Base-by-base conservation (phyloP, 2,888 invertebrate genomes). In the Chaitophorus viminalis region DNA sequence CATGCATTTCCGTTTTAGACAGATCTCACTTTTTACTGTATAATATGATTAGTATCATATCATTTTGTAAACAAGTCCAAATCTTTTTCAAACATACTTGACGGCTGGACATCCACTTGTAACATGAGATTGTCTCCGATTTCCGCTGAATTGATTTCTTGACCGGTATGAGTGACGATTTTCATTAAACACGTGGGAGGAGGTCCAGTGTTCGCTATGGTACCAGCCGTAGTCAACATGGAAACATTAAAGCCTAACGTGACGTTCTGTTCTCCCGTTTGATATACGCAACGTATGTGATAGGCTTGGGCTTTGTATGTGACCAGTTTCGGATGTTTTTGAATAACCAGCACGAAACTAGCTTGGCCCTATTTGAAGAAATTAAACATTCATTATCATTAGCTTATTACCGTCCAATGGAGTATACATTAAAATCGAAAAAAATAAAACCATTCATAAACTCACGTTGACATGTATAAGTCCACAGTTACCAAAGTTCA, bases 281-380 rank as follows among this genome's bases (percentile, higher is more conserved):
- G 96, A 91, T 98, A 98, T 88, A 97, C 95, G 91, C 98, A 98
- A 91, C 97, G 97, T 89, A 99, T 97, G 92, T 98, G 97, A 93
- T 98, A 99, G 1, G 98, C 98, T 92, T 98, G 97, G 9, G 98
- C 97, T 91, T 96, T 96, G 91, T 96, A 96, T 0, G 98, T 99
- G 82, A 98, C 95, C 84, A 99, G 93, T 93, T 97, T 97, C 0
- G 98, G 97, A 94, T 99, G 98, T 92, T 97, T 97, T 91, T 99
- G 98, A 91, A 99, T 96, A 39, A 99, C 97, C 75, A 99, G 93
- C 1, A 98, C 96, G 91, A 98, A 98, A 91, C 96, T 96, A 39
- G 98, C 98, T 91, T 97, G 94, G 82, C 97, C 97, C 95, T 96
- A 92, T 89, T 89, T 88, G 89, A 3, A 29, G 29, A 89, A 36